Evolutionary conservation across 2,113 vertebrate species (phyloP).

Genomic region (Haemorhous mexicanus): DNA sequence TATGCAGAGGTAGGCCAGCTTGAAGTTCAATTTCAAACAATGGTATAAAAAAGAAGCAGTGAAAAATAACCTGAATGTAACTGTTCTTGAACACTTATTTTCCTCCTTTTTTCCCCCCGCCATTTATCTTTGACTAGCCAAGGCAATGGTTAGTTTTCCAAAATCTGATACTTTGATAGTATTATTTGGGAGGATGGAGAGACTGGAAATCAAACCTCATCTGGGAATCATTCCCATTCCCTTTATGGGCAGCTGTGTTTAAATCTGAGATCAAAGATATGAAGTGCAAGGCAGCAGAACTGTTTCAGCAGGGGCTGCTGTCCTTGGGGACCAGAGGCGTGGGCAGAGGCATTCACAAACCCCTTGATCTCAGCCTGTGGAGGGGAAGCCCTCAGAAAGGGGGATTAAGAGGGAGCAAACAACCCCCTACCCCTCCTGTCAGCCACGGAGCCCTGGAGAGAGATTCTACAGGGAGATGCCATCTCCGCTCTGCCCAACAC

Average conservation of each 20-base stretch:
- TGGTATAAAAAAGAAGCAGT: background rate
- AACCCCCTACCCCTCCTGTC: background rate
- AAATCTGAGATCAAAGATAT: background rate
- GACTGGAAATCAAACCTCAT: background rate
- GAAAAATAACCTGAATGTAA: background rate
- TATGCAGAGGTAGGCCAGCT: background rate
- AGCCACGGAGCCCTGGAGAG: background rate
- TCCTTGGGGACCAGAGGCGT: background rate
- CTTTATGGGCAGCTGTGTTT: slow-evolving; percentile 3
- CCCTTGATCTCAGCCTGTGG: background rate
- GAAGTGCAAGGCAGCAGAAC: background rate
- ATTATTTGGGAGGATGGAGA: background rate
- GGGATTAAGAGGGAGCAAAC: slow-evolving; percentile 9
- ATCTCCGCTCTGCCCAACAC: background rate
- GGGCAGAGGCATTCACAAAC: background rate
- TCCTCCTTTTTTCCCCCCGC: background rate
- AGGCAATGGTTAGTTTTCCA: background rate
- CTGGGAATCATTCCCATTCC: background rate
- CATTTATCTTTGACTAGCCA: background rate
- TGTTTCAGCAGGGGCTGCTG: background rate
- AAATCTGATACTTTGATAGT: background rate
- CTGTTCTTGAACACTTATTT: background rate
- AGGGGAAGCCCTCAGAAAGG: background rate
- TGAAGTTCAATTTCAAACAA: background rate
- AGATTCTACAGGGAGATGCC: background rate